Base-by-base conservation (phyloP, 2,888 invertebrate species). In the Lissocephala sabroskyi region DNA sequence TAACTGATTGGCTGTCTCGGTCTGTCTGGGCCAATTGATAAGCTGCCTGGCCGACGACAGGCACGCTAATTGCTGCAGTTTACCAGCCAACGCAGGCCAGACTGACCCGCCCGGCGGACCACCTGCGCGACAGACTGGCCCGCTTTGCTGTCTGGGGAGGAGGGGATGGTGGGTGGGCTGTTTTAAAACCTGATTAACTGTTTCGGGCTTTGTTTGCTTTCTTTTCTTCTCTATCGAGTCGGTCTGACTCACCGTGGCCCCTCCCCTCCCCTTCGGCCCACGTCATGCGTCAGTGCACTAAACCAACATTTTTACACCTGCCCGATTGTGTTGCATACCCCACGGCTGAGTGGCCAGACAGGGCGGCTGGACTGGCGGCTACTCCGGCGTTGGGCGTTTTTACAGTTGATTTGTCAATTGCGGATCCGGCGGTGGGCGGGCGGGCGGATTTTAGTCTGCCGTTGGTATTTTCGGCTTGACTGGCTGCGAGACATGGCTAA, bases 251-350 rank as follows among this genome's bases (percentile, higher is more conserved):
- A 29, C 53, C 63, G 65, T 71, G 57, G 45, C 43, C 56, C 40
- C 49, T 52, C 61, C 44, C 49, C 50, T 49, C 35, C 42, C 53
- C 58, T 59, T 67, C 44, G 52, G 35, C 49, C n/a, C n/a, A n/a
- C 40, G 42, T 70, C 58, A 78, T 76, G 71, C 71, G 73, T 78
- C 76, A 78, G 49, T 56, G 71, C 62, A 71, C 76, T 73, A 78
- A 73, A 57, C 71, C 65, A 67, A 75, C 79, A 73, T 73, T 73
- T 78, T 78, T 78, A 73, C 71, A 73, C 79, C 71, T 78, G 23
- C n/a, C 39, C 14, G 16, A 35, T 32, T 19, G 18, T 52, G 47
- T 50, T 51, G 74, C 32, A 53, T 23, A 26, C 35, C 43, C 36
- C 26, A 41, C 36, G 37, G 28, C 40, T 29, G 40, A 28, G 28